These are phyloP conservation scores for Erythrocercus mccallii DNA, from an alignment of 2,113 vertebrate genomes.

Conservation along the genomic window DNA sequence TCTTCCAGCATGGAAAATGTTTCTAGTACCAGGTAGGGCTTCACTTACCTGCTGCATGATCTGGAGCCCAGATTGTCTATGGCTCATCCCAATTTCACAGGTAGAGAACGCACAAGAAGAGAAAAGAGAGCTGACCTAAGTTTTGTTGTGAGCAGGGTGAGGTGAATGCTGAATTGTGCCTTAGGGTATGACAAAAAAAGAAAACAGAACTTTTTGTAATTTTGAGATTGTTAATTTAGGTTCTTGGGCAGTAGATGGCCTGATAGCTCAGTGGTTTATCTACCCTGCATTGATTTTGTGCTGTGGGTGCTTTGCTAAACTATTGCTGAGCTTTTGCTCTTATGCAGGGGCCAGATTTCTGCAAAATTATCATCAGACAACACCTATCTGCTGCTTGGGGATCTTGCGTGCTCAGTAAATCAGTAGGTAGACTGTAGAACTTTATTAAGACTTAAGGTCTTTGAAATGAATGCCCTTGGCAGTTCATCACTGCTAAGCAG, in stretches of 20 bases:
- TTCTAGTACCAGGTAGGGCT: neutral
- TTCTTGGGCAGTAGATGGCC: neutral
- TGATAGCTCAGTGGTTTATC: neutral
- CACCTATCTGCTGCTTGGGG: neutral
- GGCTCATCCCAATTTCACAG: neutral
- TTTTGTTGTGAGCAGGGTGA: neutral
- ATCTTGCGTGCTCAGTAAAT: neutral
- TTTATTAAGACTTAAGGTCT: neutral
- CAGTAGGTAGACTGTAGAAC: neutral
- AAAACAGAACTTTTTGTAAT: neutral
- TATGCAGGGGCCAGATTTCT: neutral
- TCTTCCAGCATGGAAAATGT: neutral
- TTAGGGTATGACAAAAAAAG: neutral
- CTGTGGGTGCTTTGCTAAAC: neutral
- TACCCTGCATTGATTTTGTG: neutral
- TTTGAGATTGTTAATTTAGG: neutral
- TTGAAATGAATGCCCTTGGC: neutral
- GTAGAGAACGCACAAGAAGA: neutral
- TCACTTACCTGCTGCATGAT: neutral
- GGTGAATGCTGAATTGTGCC: neutral
- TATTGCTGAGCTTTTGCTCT: neutral
- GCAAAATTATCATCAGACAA: neutral
- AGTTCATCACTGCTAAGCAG: neutral
- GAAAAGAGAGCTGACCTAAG: neutral
- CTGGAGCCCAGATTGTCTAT: neutral